These are phyloP conservation scores for Eriosoma lanigerum DNA, from an alignment of 1,140 invertebrate genomes.

Conservation along the genomic window DNA sequence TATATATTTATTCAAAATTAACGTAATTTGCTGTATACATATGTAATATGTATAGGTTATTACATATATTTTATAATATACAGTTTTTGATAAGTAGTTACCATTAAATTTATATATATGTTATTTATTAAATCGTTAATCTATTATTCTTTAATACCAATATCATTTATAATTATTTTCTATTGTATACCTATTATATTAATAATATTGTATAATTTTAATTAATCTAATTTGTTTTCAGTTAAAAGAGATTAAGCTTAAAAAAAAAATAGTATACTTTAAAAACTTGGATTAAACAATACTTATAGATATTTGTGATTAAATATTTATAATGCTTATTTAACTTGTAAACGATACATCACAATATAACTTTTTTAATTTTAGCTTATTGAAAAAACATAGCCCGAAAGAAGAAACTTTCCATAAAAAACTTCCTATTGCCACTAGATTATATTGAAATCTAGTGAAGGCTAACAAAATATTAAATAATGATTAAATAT, in stretches of 20 bases:
- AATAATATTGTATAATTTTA: too few relatives aligned
- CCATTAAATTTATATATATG: too few relatives aligned
- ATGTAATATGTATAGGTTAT: too few relatives aligned
- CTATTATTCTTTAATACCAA: too few relatives aligned
- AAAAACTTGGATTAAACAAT: constrained; percentile 5
- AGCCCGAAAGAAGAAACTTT: background rate
- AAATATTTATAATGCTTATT: constrained; percentile 30
- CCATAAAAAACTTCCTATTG: background rate
- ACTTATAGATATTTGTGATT: constrained; percentile 18
- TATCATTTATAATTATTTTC: too few relatives aligned
- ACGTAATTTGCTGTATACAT: too few relatives aligned
- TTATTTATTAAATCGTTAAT: too few relatives aligned
- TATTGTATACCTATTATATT: background rate
- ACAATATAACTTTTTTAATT: constrained; percentile 45
- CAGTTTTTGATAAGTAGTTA: too few relatives aligned
- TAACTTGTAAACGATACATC: constrained; percentile 1
- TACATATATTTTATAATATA: too few relatives aligned
- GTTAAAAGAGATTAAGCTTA: too few relatives aligned
- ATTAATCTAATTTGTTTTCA: background rate
- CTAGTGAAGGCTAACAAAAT: background rate
- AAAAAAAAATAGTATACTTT: background rate
- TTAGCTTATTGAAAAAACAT: background rate
- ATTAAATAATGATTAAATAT: too few relatives aligned
- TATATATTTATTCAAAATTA: too few relatives aligned
- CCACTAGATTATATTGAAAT: constrained; percentile 1